These are phyloP conservation scores for Oryzias melastigma DNA, from an alignment of 2,113 vertebrate genomes.

Conservation along the genomic window DNA sequence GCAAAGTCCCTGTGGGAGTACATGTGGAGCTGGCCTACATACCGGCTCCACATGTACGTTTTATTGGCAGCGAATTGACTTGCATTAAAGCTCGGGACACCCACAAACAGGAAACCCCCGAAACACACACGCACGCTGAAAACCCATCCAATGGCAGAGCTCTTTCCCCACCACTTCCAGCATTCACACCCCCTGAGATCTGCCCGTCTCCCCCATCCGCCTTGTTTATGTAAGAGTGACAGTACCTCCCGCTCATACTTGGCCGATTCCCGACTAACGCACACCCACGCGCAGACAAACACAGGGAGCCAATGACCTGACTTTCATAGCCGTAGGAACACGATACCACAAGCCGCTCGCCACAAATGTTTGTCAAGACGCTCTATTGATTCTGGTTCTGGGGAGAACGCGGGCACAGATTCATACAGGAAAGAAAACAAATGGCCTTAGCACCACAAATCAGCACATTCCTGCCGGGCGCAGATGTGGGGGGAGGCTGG, in stretches of 20 bases:
- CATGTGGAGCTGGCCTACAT: constrained; percentile 39
- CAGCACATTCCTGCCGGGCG: constrained; percentile 36
- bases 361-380: constrained; percentile 17
- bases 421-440: constrained; percentile 18
- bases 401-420: neutral
- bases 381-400: constrained; percentile 8
- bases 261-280: constrained; percentile 44
- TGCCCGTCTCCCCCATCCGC: constrained; percentile 42
- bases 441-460: constrained; percentile 19
- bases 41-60: constrained; percentile 9
- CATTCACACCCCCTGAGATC: neutral
- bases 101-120: constrained; percentile 9
- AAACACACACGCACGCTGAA: constrained; percentile 8
- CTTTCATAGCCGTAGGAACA: constrained; percentile 47
- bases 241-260: constrained; percentile 68
- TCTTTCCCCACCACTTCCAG: constrained; percentile 17
- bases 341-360: constrained; percentile 25
- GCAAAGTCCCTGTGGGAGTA: constrained; percentile 49
- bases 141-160: constrained; percentile 15
- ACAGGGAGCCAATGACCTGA: constrained; percentile 64
- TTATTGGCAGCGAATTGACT: constrained; percentile 30
- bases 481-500: constrained; percentile 3
- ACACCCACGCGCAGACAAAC: constrained; percentile 52
- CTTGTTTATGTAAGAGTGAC: constrained; percentile 67
- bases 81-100: neutral